These are phyloP conservation scores for Falco biarmicus DNA, from an alignment of 2,797 vertebrate species.

Conservation along the genomic window DNA sequence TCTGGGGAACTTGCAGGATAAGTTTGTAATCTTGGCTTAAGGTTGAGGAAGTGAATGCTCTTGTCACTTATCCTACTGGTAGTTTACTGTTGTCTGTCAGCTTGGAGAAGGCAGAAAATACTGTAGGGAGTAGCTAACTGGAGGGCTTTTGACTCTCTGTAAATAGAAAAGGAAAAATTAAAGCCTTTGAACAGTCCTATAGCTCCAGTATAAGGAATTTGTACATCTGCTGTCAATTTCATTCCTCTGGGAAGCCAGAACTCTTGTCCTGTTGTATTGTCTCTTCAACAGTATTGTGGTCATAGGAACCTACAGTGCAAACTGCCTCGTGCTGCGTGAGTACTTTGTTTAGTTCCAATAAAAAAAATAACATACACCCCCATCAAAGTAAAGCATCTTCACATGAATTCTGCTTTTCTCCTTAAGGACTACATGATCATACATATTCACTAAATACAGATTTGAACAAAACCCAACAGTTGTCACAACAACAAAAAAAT, in stretches of 20 bases:
- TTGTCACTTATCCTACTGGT: neutral
- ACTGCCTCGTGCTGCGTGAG: rapidly evolving
- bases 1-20: neutral
- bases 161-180: neutral
- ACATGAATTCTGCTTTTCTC: neutral
- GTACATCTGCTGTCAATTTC: neutral
- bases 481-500: neutral
- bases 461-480: neutral
- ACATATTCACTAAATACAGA: neutral
- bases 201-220: neutral
- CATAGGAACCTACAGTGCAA: neutral
- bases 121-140: neutral
- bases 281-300: neutral
- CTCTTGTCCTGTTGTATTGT: neutral
- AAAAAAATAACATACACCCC: neutral
- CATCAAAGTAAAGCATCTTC: neutral
- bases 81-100: neutral
- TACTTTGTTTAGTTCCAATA: neutral
- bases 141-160: neutral
- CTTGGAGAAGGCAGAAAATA: neutral
- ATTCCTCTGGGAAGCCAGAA: neutral
- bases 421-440: neutral
- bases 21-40: neutral
- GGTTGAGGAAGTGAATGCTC: neutral
- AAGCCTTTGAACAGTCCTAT: neutral